Evolutionary conservation across 2,113 vertebrate species (phyloP).

Genomic region (Ciconia boyciana): DNA sequence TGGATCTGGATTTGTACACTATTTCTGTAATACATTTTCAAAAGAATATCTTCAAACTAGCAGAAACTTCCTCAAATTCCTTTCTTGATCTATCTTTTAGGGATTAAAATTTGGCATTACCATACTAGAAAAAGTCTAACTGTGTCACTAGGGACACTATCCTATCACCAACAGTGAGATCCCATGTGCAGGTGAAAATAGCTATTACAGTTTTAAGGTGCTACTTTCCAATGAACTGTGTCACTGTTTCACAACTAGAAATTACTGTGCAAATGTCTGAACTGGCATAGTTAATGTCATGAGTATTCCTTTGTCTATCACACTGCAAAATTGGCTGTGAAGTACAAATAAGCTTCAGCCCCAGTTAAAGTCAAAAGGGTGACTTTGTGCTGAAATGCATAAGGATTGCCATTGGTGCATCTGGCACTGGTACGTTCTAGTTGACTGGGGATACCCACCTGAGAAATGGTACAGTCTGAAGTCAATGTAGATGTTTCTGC

Average conservation of each 20-base stretch:
- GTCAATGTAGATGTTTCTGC: background rate
- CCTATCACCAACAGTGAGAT: background rate
- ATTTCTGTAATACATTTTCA: background rate
- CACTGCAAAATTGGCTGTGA: fast-evolving
- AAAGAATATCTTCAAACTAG: background rate
- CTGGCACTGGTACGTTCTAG: background rate
- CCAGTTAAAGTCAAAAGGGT: background rate
- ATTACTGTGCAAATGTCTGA: background rate
- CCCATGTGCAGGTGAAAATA: background rate
- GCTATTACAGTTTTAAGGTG: background rate
- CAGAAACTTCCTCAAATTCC: background rate
- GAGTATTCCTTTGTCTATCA: background rate
- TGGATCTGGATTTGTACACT: background rate
- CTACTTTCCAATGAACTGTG: background rate
- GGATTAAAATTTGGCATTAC: background rate
- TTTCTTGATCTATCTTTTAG: background rate
- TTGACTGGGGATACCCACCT: background rate
- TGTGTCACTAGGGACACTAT: background rate
- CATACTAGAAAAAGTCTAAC: background rate
- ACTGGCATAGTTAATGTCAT: fast-evolving
- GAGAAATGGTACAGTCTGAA: background rate
- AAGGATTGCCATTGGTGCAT: fast-evolving
- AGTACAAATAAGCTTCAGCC: background rate
- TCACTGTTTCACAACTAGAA: background rate
- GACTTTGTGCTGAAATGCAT: background rate